Evolutionary conservation across 2,797 vertebrate species (phyloP).

Genomic region (Hydrophis major): DNA sequence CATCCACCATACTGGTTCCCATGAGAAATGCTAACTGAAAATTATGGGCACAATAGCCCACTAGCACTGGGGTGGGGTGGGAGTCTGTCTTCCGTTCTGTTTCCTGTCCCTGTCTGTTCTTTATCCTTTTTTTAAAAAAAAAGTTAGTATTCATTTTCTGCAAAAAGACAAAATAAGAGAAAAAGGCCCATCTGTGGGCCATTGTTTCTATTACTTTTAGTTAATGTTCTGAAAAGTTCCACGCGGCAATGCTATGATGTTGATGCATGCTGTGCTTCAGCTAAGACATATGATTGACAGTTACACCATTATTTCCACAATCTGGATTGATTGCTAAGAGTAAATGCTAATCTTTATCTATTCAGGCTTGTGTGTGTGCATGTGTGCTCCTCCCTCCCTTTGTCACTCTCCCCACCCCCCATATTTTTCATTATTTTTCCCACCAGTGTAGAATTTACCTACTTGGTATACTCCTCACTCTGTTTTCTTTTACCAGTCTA

Average conservation of each 20-base stretch:
- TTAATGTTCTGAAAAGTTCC: slow-evolving; percentile 56
- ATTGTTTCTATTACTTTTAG: slow-evolving; percentile 50
- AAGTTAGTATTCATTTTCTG: slow-evolving; percentile 20
- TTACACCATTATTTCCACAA: slow-evolving; percentile 63
- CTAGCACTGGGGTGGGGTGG: background rate
- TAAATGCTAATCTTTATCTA: slow-evolving; percentile 56
- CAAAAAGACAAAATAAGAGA: slow-evolving; percentile 44
- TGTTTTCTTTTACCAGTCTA: slow-evolving; percentile 46
- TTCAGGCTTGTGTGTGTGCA: slow-evolving; percentile 17
- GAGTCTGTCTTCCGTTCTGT: slow-evolving; percentile 25
- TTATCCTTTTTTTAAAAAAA: background rate
- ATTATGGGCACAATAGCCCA: background rate
- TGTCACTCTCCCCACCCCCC: slow-evolving; percentile 12
- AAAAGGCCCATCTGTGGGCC: slow-evolving; percentile 49
- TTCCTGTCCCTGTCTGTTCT: background rate
- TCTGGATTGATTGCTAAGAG: slow-evolving; percentile 54
- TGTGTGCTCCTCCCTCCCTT: background rate
- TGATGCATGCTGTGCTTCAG: slow-evolving; percentile 44
- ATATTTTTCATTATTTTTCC: slow-evolving; percentile 56
- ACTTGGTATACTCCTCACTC: slow-evolving; percentile 50
- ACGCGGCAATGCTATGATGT: slow-evolving; percentile 50
- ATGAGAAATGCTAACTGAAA: background rate
- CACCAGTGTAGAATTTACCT: slow-evolving; percentile 58
- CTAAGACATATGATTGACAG: slow-evolving; percentile 57
- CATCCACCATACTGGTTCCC: background rate